Evolutionary conservation across 1,140 invertebrate genomes (phyloP), one percentile per base, ranked within the genome.

Genomic region (Aphelenchoides besseyi): DNA sequence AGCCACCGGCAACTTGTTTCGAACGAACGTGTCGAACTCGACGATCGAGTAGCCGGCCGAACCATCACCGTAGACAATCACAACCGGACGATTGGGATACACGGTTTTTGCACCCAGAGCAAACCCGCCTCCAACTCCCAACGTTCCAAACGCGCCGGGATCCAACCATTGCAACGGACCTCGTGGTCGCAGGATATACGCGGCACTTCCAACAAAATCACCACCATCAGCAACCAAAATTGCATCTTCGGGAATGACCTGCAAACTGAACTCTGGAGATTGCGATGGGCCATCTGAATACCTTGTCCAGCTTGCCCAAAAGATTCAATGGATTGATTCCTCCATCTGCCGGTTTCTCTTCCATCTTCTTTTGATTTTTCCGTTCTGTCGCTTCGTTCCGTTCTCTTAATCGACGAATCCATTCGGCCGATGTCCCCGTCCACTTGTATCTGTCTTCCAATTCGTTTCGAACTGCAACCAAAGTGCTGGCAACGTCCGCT

Each of bases 51-150:
- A 90, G 5, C 89, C 89, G 54, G 87, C 85, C 0, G 89, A 89
- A 5, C 89, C 89, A 80, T 90, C 89, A 8, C 89, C 89, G 84
- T 89, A 90, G 23, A 90, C 85, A 54, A 90, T 87, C 87, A 88
- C 88, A 2, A 89, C 88, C 70, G 87, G 84, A 16, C 84, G 74
- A n/a, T 90, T 88, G 26, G 89, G 89, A n/a, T 87, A 84, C 57
- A 86, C 87, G 12, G 89, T 75, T 79, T 90, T 90, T 8, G 89
- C 89, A 30, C 89, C 90, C 8, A 90, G 80, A 68, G 89, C 89
- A 85, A 90, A 90, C 1, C 89, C 89, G 69, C 88, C 89, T 35
- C 89, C 89, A 64, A 90, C 89, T n/a, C 89, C 57, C 77, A n/a
- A 41, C 8, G 74, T 76, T 32, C 76, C 76, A 84, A 90, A 90